These are phyloP conservation scores for Nomia melanderi DNA, from an alignment of 1,140 invertebrate genomes.

Conservation along the genomic window DNA sequence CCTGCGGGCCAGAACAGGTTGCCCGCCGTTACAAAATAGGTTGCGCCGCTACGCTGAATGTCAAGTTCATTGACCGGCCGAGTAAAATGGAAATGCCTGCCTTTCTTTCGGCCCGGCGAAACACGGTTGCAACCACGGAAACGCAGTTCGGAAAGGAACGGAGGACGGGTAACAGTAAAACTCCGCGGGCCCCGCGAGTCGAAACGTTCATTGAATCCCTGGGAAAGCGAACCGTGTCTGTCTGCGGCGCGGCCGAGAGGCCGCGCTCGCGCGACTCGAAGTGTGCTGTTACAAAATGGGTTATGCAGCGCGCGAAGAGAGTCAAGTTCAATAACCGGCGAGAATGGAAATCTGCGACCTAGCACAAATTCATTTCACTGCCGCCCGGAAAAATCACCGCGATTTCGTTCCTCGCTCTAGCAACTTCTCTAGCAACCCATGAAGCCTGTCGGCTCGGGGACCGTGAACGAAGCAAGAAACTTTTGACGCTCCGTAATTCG, in stretches of 20 bases:
- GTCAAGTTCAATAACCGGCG: slow-evolving; percentile 76
- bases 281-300: slow-evolving; percentile 81
- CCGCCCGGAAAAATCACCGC: slow-evolving; percentile 24
- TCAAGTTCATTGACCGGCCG: slow-evolving; percentile 74
- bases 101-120: background rate
- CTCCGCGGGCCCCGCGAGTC: no score
- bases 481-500: no score
- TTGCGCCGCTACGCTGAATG: slow-evolving; percentile 72
- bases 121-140: no score
- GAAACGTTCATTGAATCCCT: slow-evolving; percentile 1
- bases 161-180: background rate
- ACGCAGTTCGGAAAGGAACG: no score
- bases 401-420: slow-evolving; percentile 41
- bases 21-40: slow-evolving; percentile 78
- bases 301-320: slow-evolving; percentile 79
- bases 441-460: background rate
- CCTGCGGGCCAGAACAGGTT: slow-evolving; percentile 20
- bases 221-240: slow-evolving; percentile 4
- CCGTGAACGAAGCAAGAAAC: background rate
- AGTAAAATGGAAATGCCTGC: slow-evolving; percentile 53
- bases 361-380: slow-evolving; percentile 52
- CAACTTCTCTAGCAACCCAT: background rate
- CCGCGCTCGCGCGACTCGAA: slow-evolving; percentile 71
- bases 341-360: slow-evolving; percentile 64
- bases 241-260: slow-evolving; percentile 36